Evolutionary conservation across 2,888 invertebrate species (phyloP).

Genomic region (Hartigia nigra): DNA sequence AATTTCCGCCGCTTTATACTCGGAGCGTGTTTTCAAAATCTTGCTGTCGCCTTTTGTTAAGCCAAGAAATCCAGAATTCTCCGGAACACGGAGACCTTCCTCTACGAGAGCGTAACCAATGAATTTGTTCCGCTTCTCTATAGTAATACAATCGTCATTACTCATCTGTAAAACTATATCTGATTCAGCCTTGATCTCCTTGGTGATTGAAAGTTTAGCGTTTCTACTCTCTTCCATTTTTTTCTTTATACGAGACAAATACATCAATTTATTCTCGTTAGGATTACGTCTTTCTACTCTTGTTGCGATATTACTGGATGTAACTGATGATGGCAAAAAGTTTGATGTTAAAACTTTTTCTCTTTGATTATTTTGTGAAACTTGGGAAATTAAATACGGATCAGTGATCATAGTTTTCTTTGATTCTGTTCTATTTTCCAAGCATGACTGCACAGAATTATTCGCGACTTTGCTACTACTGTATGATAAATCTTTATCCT

Average conservation of each 20-base stretch:
- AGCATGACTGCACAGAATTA: conserved; percentile 22
- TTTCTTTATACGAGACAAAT: conserved; percentile 15
- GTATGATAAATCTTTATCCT: conserved; percentile 3
- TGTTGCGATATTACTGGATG: background rate
- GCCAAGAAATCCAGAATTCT: background rate
- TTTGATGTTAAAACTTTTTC: background rate
- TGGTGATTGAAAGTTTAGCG: background rate
- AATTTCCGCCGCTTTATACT: background rate
- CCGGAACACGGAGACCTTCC: background rate
- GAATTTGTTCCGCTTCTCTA: background rate
- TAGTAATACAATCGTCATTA: background rate
- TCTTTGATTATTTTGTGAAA: background rate
- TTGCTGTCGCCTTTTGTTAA: background rate
- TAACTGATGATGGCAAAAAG: conserved; percentile 7
- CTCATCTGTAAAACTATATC: background rate
- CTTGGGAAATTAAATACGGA: conserved; percentile 6
- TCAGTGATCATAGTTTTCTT: conserved; percentile 29
- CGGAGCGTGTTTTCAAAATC: background rate
- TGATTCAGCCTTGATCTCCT: background rate
- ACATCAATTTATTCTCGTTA: conserved; percentile 17
- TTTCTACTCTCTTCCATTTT: background rate
- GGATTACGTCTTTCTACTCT: conserved; percentile 12
- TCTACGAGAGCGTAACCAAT: background rate
- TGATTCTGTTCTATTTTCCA: conserved; percentile 25
- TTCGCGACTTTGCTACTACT: background rate